Base-by-base conservation (phyloP, 2,888 invertebrate genomes). In the Antheraea assamensis region DNA sequence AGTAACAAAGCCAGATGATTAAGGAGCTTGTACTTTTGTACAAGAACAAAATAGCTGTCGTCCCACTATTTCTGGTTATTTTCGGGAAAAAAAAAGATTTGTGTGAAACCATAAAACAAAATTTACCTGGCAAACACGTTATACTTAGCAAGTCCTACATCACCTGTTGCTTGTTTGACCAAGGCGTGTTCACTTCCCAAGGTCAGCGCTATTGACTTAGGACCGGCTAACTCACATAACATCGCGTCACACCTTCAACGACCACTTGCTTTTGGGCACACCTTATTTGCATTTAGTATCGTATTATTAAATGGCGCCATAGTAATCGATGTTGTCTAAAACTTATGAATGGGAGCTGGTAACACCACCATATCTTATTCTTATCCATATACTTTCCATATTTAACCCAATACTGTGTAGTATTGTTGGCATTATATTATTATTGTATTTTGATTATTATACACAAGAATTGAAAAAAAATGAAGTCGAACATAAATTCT, bases 111-210 rank as follows among this genome's bases (percentile, higher is more conserved):
- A 21, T 64, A 27, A 19, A 61, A 61, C 61, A 61, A 17, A 64
- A 64, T 30, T 10, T 64, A 27, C 21, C 61, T 64, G 27, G 30
- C 61, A 64, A 64, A 64, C 30, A 64, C 27, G 27, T 64, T 30
- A 64, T 64, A 64, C 17, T 30, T 64, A 64, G 27, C 27, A 17
- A 64, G 61, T 30, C 17, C 30, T 64, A 64, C 30, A 64, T 30
- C 55, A 72, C 72, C 66, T 30, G 68, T 68, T 52, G 70, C 68
- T 55, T 73, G 73, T 73, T 73, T 73, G 73, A 21, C 73, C 24
- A 73, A 47, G 73, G 73, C 58, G 70, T 31, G 42, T 13, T 70
- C 30, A 35, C 21, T 68, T 13, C 0, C 72, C 66, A 55, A 73
- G 70, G 70, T 70, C 55, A 21, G 10, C 35, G 70, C 66, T 70